These are phyloP conservation scores for Chloroclystis v-ata DNA, from an alignment of 2,888 invertebrate genomes.

Conservation along the genomic window DNA sequence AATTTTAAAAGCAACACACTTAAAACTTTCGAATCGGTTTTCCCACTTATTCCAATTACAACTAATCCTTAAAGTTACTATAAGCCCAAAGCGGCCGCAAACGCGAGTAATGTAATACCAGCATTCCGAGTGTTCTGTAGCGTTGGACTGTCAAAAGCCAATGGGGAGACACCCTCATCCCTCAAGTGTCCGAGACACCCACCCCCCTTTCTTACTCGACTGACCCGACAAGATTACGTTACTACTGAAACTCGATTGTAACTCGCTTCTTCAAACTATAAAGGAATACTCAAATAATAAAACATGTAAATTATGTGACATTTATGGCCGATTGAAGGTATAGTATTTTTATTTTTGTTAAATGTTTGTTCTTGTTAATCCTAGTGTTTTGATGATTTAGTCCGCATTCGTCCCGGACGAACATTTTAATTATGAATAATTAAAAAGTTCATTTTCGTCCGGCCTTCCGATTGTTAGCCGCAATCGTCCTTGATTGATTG, in stretches of 20 bases:
- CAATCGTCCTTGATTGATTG: no score
- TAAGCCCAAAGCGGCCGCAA: constrained; percentile 12
- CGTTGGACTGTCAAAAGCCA: constrained; percentile 73
- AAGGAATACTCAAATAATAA: no score
- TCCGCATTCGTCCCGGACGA: no score
- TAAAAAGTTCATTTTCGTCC: no score
- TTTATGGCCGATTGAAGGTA: no score
- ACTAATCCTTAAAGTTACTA: constrained; percentile 4
- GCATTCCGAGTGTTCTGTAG: constrained; percentile 44
- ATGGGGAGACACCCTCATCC: constrained; percentile 47
- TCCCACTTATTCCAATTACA: neutral
- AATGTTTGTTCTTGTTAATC: no score
- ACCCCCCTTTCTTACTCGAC: constrained; percentile 42
- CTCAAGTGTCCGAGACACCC: constrained; percentile 58
- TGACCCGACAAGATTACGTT: constrained; percentile 47
- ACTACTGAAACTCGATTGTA: constrained; percentile 36
- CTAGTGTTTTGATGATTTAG: no score
- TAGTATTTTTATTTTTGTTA: no score
- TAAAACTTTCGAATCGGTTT: neutral
- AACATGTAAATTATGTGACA: no score
- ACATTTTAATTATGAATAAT: no score
- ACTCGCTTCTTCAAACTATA: neutral
- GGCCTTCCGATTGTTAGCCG: no score
- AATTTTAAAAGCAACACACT: no score
- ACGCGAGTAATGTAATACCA: constrained; percentile 29